Evolutionary conservation across 2,888 invertebrate species (phyloP).

Genomic region (Coenonympha arcania): DNA sequence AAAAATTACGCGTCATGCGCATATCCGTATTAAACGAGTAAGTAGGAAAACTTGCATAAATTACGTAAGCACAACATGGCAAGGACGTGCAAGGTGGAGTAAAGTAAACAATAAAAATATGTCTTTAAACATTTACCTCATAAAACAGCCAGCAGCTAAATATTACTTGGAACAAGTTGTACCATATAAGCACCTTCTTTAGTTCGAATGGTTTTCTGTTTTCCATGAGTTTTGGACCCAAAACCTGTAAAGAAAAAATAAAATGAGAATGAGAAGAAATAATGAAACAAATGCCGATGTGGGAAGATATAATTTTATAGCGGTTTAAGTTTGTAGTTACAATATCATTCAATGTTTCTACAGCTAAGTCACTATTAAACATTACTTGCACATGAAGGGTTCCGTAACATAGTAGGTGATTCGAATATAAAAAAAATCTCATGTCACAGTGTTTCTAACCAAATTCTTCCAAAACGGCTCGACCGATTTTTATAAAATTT

Average conservation of each 20-base stretch:
- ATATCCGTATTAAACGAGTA: neutral
- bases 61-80: constrained; percentile 1
- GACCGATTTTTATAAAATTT: too few relatives aligned
- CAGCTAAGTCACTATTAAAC: neutral
- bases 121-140: constrained; percentile 67
- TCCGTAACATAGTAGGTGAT: too few relatives aligned
- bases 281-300: too few relatives aligned
- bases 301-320: too few relatives aligned
- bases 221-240: constrained; percentile 89
- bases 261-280: neutral
- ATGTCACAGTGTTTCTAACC: too few relatives aligned
- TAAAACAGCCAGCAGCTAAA: constrained; percentile 82
- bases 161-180: constrained; percentile 88
- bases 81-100: neutral
- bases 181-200: constrained; percentile 81
- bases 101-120: constrained; percentile 7
- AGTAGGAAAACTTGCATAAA: neutral
- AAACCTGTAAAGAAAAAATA: constrained; percentile 56
- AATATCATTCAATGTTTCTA: too few relatives aligned
- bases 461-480: too few relatives aligned
- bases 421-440: too few relatives aligned
- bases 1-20: neutral
- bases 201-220: constrained; percentile 87
- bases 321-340: too few relatives aligned
- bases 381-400: too few relatives aligned